Conservation (phyloP, 2,888 invertebrate genomes). For the Ormyrus rosae region DNA sequence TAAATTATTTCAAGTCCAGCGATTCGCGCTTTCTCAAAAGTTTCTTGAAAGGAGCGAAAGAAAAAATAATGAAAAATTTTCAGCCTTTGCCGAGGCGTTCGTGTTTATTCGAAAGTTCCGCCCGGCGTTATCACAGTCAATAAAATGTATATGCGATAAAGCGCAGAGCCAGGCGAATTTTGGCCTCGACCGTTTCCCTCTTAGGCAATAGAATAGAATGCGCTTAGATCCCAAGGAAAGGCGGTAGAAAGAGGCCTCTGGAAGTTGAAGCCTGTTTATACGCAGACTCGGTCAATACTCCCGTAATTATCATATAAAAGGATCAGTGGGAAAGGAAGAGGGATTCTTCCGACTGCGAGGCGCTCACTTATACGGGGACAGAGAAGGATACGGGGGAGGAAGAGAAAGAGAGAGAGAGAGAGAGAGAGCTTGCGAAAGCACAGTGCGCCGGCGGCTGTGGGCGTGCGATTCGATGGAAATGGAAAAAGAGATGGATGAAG, state of each 20-base stretch:
- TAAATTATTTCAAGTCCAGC: no score
- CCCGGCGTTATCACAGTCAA: constrained; percentile 34
- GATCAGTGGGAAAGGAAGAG: constrained; percentile 60
- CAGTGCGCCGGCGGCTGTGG: constrained; percentile 30
- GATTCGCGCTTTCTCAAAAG: no score
- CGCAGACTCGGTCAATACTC: constrained; percentile 69
- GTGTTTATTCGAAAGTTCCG: not conserved
- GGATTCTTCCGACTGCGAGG: constrained; percentile 36
- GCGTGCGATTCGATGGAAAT: constrained; percentile 59
- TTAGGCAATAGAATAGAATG: constrained; percentile 43
- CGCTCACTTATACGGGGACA: constrained; percentile 29
- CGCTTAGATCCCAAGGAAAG: constrained; percentile 29
- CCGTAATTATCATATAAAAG: constrained; percentile 74
- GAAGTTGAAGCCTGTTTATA: constrained; percentile 66
- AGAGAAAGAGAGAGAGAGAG: not conserved
- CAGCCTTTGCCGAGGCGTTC: not conserved
- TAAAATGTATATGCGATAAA: constrained; percentile 47
- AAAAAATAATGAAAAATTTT: no score
- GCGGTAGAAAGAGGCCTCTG: not conserved
- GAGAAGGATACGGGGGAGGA: not conserved
- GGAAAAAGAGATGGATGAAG: constrained; percentile 49
- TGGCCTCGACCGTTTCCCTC: constrained; percentile 12
- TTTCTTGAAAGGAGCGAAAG: no score
- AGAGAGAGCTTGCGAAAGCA: constrained; percentile 28
- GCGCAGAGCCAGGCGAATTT: constrained; percentile 43